Base-by-base conservation (phyloP, 2,113 vertebrate species). In the Tympanuchus pallidicinctus region DNA sequence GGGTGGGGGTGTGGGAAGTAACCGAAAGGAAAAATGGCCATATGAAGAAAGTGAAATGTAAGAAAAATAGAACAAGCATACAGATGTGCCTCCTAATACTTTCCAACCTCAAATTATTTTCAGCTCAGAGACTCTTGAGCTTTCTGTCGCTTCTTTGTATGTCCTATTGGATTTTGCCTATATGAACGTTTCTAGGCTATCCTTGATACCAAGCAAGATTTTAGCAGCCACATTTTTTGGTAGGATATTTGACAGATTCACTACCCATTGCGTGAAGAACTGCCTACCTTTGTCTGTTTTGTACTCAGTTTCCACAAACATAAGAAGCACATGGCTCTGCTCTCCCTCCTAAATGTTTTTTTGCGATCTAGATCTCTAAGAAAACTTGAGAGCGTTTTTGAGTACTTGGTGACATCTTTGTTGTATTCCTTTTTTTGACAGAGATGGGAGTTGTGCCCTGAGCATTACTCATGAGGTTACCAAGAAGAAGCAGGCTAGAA, bases 281-380 rank as follows among this genome's bases (percentile, higher is more conserved):
- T 73, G 88, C 86, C 73, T 90, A 92, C 73, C 61, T 92, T 92
- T 95, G 72, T 95, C 93, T 93, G 83, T 93, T 81, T 90, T 93
- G 92, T 94, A 78, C 43, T 61, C 69, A 36, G 5, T 95, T 95
- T 90, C 56, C 36, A 84, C 76, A 84, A 90, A 90, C 73, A 63
- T 61, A 95, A 90, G 65, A 72, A 94, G 43, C 70, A 78, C 52
- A 67, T 78, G 65, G 59, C 19, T 93, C 71, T 93, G 18, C 64
- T 83, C 78, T 92, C 66, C 65, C 63, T 78, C 54, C 65, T 82
- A 86, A 83, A 69, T 42, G 2, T 59, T 73, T 83, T 90, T 92
- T 83, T 94, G 56, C 64, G 67, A 73, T 52, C 56, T 93, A 88
- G 64, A 77, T 24, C 61, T 86, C 80, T 92, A 86, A 88, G 78